Conservation (phyloP, 1,140 invertebrate species). For the Aleiodes sp. region DNA sequence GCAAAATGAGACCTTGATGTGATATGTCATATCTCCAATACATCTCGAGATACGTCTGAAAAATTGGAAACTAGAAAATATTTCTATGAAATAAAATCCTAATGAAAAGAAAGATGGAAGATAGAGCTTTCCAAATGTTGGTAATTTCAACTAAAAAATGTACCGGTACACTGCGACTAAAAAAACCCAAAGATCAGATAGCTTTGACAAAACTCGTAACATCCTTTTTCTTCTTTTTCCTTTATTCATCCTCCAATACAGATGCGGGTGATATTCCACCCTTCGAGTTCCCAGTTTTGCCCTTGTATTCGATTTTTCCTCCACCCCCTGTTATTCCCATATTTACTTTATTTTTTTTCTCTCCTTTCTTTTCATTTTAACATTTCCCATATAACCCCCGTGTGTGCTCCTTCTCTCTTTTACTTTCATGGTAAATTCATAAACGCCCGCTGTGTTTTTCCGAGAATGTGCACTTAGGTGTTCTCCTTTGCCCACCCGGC, state of each 20-base stretch:
- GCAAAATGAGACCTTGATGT: too few species aligned
- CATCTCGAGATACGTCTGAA: too few species aligned
- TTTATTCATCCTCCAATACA: slow-evolving; percentile 13
- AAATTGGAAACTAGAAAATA: too few species aligned
- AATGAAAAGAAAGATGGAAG: too few species aligned
- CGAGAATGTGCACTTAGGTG: slow-evolving; percentile 27
- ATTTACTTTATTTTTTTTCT: slow-evolving; percentile 16
- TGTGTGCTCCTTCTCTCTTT: slow-evolving; percentile 13
- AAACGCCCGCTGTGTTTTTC: slow-evolving; percentile 32
- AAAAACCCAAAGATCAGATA: not conserved
- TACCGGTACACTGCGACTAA: not conserved
- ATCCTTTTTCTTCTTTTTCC: slow-evolving; percentile 12
- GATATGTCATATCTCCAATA: too few species aligned
- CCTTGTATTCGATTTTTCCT: slow-evolving; percentile 4
- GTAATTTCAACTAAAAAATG: slow-evolving; percentile 10
- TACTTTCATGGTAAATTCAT: slow-evolving; percentile 35
- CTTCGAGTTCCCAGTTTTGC: not conserved
- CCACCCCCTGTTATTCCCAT: slow-evolving; percentile 11
- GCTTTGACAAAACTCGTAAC: slow-evolving; percentile 33
- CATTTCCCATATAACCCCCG: not conserved
- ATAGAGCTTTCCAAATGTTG: too few species aligned
- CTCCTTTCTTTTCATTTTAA: slow-evolving; percentile 9
- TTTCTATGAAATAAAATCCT: too few species aligned
- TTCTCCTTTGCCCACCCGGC: slow-evolving; percentile 16
- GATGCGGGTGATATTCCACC: slow-evolving; percentile 25